Percentiles rank a stretch among this genome's conserved stretches.
Evolutionary conservation across 1,140 invertebrate species (phyloP).

Genomic region (Leguminivora glycinivorella): DNA sequence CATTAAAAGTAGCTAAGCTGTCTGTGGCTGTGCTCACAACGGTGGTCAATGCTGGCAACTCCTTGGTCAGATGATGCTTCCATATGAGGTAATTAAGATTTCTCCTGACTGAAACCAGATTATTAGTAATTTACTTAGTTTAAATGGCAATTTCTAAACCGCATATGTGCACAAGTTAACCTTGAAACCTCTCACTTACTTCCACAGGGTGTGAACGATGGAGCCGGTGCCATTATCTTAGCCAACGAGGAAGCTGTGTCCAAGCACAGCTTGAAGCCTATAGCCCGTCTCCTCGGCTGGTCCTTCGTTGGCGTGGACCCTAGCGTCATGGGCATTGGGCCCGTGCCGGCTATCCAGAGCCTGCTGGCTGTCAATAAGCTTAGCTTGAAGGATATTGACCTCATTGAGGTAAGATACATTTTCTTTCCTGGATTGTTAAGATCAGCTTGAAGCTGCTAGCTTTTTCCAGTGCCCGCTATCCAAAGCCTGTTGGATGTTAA

Average conservation of each 20-base stretch:
- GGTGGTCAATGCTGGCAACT: slow-evolving; percentile 96
- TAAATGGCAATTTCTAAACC: too few relatives aligned
- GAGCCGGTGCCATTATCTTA: slow-evolving; percentile 93
- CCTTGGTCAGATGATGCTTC: slow-evolving; percentile 94
- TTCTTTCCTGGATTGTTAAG: background rate
- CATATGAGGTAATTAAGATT: too few relatives aligned
- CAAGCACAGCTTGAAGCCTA: slow-evolving; percentile 87
- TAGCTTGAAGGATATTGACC: slow-evolving; percentile 91
- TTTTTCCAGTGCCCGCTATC: too few relatives aligned
- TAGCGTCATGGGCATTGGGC: slow-evolving; percentile 94
- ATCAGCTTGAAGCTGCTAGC: too few relatives aligned
- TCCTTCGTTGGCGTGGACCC: slow-evolving; percentile 90
- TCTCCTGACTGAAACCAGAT: too few relatives aligned
- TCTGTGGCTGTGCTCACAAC: too few relatives aligned
- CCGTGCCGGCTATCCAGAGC: slow-evolving; percentile 93
- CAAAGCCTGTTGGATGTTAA: too few relatives aligned
- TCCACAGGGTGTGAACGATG: slow-evolving; percentile 93
- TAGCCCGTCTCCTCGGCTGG: slow-evolving; percentile 88
- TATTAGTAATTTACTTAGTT: too few relatives aligned
- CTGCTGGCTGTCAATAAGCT: slow-evolving; percentile 87
- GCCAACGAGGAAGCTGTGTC: slow-evolving; percentile 94
- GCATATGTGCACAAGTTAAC: too few relatives aligned
- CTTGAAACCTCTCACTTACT: background rate
- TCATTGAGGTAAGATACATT: slow-evolving; percentile 90
- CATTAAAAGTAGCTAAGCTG: too few relatives aligned